phyloP scores from a whole-genome alignment of 2,888 invertebrate genomes.

The Dynastes tityus region DNA sequence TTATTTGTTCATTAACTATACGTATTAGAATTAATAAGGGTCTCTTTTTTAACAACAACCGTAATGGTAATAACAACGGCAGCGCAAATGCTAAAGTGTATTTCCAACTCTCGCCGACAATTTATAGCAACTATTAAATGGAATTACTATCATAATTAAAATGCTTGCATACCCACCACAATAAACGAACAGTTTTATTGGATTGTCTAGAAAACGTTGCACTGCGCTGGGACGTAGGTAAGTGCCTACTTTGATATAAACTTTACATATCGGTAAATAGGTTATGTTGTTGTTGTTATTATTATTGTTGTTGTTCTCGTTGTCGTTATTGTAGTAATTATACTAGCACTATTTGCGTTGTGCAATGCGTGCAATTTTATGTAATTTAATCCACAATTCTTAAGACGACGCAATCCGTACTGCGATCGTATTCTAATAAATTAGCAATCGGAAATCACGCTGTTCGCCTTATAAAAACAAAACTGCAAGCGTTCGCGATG shows the following conservation, averaged over 20 bases:
- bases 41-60: conserved; percentile 7
- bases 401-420: conserved; percentile 2
- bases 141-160: conserved; percentile 42
- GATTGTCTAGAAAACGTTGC: conserved; percentile 24
- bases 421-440: conserved; percentile 7
- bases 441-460: conserved; percentile 28
- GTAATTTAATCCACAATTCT: conserved; percentile 30
- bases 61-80: conserved; percentile 31
- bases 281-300: conserved; percentile 18
- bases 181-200: conserved; percentile 34
- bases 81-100: conserved; percentile 22
- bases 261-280: conserved; percentile 21
- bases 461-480: not conserved
- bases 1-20: not conserved
- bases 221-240: conserved; percentile 11
- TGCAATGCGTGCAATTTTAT: conserved; percentile 13
- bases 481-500: not conserved
- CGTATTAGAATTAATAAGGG: conserved; percentile 23
- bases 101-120: conserved; percentile 35
- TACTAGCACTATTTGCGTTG: conserved; percentile 14
- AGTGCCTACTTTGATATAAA: conserved; percentile 11
- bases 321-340: conserved; percentile 26
- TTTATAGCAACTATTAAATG: conserved; percentile 36
- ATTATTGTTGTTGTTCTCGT: conserved; percentile 25
- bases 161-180: conserved; percentile 32